phyloP scores from a whole-genome alignment of 2,113 vertebrate genomes.

The Tyrannus savana region DNA sequence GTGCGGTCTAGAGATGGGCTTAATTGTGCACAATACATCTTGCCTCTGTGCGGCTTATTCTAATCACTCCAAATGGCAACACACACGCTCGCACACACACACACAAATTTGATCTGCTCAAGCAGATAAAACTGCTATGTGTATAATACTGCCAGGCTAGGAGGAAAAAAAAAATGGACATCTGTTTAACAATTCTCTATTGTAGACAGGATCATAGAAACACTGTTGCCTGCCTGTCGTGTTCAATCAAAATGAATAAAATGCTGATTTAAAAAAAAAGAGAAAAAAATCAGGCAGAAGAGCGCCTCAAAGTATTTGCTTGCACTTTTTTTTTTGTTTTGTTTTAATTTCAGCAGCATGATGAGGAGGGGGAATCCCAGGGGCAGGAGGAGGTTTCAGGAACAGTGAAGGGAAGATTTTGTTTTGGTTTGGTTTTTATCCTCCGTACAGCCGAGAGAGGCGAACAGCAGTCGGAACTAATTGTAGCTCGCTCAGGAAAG shows the following conservation, averaged over 20 bases:
- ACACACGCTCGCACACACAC: background rate
- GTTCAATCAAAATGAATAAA: conserved; percentile 71
- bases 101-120: conserved; percentile 70
- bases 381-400: conserved; percentile 39
- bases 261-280: conserved; percentile 22
- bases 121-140: conserved; percentile 75
- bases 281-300: background rate
- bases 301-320: conserved; percentile 58
- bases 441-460: conserved; percentile 68
- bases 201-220: conserved; percentile 65
- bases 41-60: conserved; percentile 66
- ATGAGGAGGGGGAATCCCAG: conserved; percentile 51
- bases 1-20: conserved; percentile 65
- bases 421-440: conserved; percentile 32
- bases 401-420: conserved; percentile 54
- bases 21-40: conserved; percentile 70
- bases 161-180: conserved; percentile 33
- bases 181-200: conserved; percentile 76
- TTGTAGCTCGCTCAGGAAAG: conserved; percentile 92
- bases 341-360: conserved; percentile 37
- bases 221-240: conserved; percentile 63
- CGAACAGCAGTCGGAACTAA: conserved; percentile 86
- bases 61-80: conserved; percentile 66
- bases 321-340: conserved; percentile 37
- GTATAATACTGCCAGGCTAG: conserved; percentile 42